phyloP scores from a whole-genome alignment of 2,113 vertebrate species.

The Alosa alosa region DNA sequence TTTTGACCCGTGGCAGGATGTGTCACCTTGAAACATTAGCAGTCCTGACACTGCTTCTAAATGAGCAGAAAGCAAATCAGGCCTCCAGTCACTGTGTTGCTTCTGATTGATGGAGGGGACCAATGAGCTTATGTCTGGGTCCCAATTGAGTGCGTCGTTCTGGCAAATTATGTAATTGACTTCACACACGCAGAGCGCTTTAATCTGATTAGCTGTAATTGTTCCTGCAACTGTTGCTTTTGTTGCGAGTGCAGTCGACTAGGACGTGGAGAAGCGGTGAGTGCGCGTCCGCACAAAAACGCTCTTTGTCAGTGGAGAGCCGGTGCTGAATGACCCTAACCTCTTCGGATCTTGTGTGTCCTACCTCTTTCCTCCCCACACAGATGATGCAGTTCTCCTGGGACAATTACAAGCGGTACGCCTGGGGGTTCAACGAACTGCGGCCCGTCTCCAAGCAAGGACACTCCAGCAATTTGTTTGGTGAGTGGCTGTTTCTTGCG shows the following conservation, averaged over 20 bases:
- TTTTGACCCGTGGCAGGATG: background rate
- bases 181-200: background rate
- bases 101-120: background rate
- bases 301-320: background rate
- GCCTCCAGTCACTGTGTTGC: background rate
- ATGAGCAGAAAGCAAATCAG: background rate
- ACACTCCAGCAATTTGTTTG: conserved; percentile 98
- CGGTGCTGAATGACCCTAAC: background rate
- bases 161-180: conserved; percentile 16
- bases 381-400: conserved; percentile 99
- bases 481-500: conserved; percentile 74
- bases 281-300: background rate
- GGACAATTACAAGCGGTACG: conserved; percentile 92
- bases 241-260: background rate
- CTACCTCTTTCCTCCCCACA: conserved; percentile 27
- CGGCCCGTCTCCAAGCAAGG: conserved; percentile 92
- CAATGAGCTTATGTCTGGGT: background rate
- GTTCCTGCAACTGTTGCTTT: conserved; percentile 27
- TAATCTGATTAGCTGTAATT: conserved; percentile 1
- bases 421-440: conserved; percentile 97
- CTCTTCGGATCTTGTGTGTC: background rate
- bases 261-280: background rate
- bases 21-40: background rate
- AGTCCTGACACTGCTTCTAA: background rate
- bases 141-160: background rate